Evolutionary conservation across 2,113 vertebrate genomes (phyloP), one percentile per base, ranked within the genome.

Genomic region (Ascaphus truei): DNA sequence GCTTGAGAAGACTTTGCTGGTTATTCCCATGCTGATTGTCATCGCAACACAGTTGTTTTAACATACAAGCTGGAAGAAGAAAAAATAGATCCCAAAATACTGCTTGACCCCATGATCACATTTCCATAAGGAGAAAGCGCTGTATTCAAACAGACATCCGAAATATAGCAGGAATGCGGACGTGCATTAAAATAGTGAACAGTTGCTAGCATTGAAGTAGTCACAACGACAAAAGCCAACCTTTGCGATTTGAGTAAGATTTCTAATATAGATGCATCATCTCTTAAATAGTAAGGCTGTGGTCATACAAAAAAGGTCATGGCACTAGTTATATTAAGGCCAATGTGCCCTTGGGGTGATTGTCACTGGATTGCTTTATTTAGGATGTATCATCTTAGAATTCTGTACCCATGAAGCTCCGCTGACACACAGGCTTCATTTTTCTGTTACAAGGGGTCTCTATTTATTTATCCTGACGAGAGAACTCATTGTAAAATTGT

Each of bases 261-360:
- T 55, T 64, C 56, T 39, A 76, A 67, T 52, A 73, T 16, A 65
- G 71, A 53, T 36, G 37, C 20, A 62, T 62, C 71, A 69, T 50
- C 25, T 66, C 20, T 55, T 51, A 66, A 37, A 65, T 57, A 66
- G 43, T 30, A 59, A 66, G 52, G 60, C 56, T 59, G 71, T 26
- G 48, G 61, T 66, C 64, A 66, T 60, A 37, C 55, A 68, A 68
- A 66, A 59, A 57, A 74, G 68, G 72, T 62, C 66, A 68, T 36
- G 5, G 45, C 15, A 29, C 36, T 57, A 39, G 56, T 61, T 74
- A 66, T 68, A 72, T 67, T 65, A 37, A 66, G 65, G 72, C 47
- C 31, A 61, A 29, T 64, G 60, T 64, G 30, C 55, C 65, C 65
- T 59, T 59, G 55, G 59, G 41, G 29, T 37, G 30, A 68, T 58